Base-by-base conservation (phyloP, 2,888 invertebrate species). In the Volucella zonaria region DNA sequence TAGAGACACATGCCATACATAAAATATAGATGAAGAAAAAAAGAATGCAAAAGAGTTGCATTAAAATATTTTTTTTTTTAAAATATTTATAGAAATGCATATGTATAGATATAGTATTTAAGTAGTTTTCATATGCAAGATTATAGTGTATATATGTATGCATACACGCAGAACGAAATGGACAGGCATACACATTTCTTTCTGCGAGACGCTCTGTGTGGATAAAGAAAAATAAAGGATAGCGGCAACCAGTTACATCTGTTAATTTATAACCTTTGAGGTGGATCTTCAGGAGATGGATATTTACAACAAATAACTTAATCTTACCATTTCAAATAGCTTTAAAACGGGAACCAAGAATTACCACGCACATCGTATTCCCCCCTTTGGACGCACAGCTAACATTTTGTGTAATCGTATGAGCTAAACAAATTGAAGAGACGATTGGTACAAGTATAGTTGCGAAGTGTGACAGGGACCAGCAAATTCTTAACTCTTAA, bases 1-100 rank as follows among this genome's bases (percentile, higher is more conserved):
- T 47, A 66, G 80, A 80, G 80, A 80, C 59, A 67, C 80, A 85
- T 85, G 85, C 85, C 81, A 81, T 51, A 76, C 85, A 85, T 85
- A 76, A 77, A 85, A 85, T 68, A 76, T 43, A 85, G 6, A 31
- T 31, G 31, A 71, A 54, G 58, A 62, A 61, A 80, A 61, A 70
- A 75, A 78, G 75, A 75, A 47, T 78, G 56, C 79, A 85, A 47
- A 80, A 76, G 49, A 49, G 51, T 80, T 81, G 67, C 79, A 64
- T 70, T 76, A 61, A 61, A 66, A 23, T 49, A 31, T 42, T 43
- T 51, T 23, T 31, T 31, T 31, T 3, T n/a, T n/a, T n/a, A n/a
- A 31, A 31, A 31, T 31, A 6, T 31, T 31, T 31, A 31, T 31
- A 31, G 31, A 4, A 31, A 31, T 31, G 6, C 31, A 52, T 47